Base-by-base conservation (phyloP, 2,888 invertebrate species). In the Standfussiana lucernea region DNA sequence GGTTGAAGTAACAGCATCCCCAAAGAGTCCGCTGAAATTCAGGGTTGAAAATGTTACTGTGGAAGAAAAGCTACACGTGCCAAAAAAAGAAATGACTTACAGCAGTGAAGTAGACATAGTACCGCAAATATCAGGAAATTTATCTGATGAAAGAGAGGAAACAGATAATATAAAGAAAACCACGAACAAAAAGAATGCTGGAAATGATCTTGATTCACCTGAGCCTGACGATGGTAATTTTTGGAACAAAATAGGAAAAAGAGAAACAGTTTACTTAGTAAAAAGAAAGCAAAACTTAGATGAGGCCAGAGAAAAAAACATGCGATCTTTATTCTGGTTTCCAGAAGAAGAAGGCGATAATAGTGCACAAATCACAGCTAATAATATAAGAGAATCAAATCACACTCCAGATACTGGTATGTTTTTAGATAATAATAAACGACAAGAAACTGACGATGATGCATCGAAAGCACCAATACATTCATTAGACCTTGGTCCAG, bases 201-300 rank as follows among this genome's bases (percentile, higher is more conserved):
- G 86, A 86, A 87, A 76, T 74, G 92, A 92, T 74, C 80, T 89
- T 59, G 87, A 86, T 32, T 95, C 96, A 2, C 95, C 95, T 47
- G 96, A 96, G 82, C 94, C 95, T 18, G 96, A 96, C 2, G 94
- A 95, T 81, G 96, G 95, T 21, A 97, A 98, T 90, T 98, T 98
- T 94, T 98, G 98, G 98, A 97, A 97, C 42, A 97, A 96, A 93
- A 97, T 98, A 81, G 98, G 97, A 8, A 97, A 97, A 85, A 94
- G 98, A 79, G 98, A 98, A 93, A 97, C 97, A n/a, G 93, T 97
- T 62, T 97, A 97, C 89, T 96, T 97, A 90, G 93, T 94, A 72
- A 97, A 97, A 88, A 96, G 97, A 80, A 97, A 97, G 89, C 95
- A 97, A 92, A 92, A 94, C 65, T 86, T 97, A 65, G 92, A 94